Percentiles rank a stretch among this genome's conserved stretches.
These are phyloP conservation scores for Rapana venosa DNA, from an alignment of 2,888 invertebrate genomes.

Conservation along the genomic window DNA sequence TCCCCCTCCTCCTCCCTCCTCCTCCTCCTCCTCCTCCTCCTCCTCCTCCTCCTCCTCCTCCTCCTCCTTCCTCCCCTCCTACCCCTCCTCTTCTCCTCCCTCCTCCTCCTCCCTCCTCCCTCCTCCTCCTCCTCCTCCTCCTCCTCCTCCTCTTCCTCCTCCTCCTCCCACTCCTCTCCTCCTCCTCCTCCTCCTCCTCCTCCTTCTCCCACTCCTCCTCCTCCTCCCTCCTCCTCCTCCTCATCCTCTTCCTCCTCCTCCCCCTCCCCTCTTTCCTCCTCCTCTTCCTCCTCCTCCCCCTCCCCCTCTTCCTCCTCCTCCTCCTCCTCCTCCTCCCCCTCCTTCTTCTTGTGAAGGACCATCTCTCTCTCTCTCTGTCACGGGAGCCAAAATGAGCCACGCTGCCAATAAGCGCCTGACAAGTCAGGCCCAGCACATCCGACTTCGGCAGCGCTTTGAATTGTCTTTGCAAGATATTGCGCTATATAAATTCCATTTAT, in stretches of 20 bases:
- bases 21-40: neutral
- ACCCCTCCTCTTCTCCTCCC: neutral
- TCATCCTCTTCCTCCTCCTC: neutral
- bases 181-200: neutral
- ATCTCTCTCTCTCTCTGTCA: neutral
- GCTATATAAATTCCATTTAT: no score
- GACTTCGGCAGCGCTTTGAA: no score
- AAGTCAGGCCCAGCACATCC: no score
- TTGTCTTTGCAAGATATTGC: no score
- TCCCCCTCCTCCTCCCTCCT: neutral
- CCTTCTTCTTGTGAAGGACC: neutral
- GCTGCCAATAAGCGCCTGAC: no score
- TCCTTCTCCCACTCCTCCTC: neutral
- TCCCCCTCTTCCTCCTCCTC: neutral
- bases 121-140: neutral
- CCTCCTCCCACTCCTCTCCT: neutral
- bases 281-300: neutral
- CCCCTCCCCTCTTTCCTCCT: neutral
- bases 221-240: neutral
- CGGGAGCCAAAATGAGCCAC: neutral
- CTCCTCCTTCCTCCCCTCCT: neutral
- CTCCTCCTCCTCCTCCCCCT: neutral
- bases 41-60: neutral
- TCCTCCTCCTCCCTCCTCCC: neutral
- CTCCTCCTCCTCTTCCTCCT: neutral